Evolutionary conservation across 2,888 invertebrate genomes (phyloP).

Genomic region (Norana najaformis): DNA sequence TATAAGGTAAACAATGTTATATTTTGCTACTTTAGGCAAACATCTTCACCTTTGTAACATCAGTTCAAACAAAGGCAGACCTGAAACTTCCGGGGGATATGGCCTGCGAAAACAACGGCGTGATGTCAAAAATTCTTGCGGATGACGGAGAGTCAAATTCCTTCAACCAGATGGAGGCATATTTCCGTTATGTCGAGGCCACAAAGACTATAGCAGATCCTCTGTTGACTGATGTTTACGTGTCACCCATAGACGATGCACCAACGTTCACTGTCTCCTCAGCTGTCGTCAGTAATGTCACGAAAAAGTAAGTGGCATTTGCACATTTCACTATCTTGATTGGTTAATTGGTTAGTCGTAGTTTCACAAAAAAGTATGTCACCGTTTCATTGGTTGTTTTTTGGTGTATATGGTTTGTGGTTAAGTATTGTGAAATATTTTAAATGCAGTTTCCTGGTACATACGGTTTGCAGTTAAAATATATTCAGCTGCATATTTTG

Average conservation of each 20-base stretch:
- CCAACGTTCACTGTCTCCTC: neutral
- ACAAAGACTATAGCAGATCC: slow-evolving; percentile 37
- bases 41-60: slow-evolving; percentile 40
- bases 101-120: slow-evolving; percentile 40
- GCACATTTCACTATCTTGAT: neutral
- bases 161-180: slow-evolving; percentile 41
- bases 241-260: neutral
- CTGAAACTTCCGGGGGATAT: slow-evolving; percentile 31
- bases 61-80: slow-evolving; percentile 9
- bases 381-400: too few species aligned
- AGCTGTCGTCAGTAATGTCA: slow-evolving; percentile 22
- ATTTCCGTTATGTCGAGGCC: slow-evolving; percentile 36
- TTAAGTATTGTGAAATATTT: too few species aligned
- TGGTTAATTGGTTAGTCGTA: too few species aligned
- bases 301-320: neutral
- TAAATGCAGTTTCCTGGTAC: too few species aligned
- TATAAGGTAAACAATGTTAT: neutral
- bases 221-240: neutral
- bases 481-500: too few species aligned
- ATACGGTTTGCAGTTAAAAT: too few species aligned
- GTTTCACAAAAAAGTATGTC: too few species aligned
- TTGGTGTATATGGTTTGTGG: too few species aligned
- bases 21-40: slow-evolving; percentile 25
- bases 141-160: slow-evolving; percentile 32
- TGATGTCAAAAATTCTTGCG: slow-evolving; percentile 32